These are phyloP conservation scores for Cirrhinus mrigala DNA, from an alignment of 2,797 vertebrate species.

Conservation along the genomic window DNA sequence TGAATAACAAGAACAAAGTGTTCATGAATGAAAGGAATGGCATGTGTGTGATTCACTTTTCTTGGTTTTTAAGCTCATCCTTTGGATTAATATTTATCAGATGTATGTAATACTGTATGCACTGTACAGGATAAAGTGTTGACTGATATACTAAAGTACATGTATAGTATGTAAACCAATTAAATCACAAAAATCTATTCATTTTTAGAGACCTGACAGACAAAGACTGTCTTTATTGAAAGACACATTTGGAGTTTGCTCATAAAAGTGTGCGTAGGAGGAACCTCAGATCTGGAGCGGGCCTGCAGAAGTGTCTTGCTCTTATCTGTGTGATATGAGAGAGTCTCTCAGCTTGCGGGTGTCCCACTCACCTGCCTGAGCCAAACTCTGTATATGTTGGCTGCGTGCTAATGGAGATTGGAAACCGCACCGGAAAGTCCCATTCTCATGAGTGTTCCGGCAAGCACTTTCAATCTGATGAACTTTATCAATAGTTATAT, in stretches of 20 bases:
- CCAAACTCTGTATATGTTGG: conserved; percentile 24
- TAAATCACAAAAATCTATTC: neutral
- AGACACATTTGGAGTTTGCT: neutral
- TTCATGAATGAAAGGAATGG: too few species aligned
- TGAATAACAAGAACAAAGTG: neutral
- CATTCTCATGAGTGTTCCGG: conserved; percentile 60
- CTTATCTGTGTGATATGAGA: conserved; percentile 14
- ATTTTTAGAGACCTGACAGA: neutral
- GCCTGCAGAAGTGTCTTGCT: neutral
- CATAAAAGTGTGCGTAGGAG: neutral
- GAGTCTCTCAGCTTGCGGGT: conserved; percentile 14
- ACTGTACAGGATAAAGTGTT: neutral
- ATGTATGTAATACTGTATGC: neutral
- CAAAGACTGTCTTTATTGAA: neutral
- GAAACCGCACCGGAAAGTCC: conserved; percentile 68
- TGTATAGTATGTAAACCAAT: neutral
- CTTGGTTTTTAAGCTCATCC: neutral
- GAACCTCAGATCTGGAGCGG: neutral
- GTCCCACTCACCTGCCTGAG: conserved; percentile 24
- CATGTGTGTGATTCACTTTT: neutral
- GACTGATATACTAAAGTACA: neutral
- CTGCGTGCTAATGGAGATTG: conserved; percentile 17
- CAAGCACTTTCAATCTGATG: conserved; percentile 63
- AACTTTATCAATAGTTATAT: conserved; percentile 20
- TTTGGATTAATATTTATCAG: neutral